These are phyloP conservation scores for Calonectris borealis DNA, from an alignment of 2,113 vertebrate species.

Conservation along the genomic window DNA sequence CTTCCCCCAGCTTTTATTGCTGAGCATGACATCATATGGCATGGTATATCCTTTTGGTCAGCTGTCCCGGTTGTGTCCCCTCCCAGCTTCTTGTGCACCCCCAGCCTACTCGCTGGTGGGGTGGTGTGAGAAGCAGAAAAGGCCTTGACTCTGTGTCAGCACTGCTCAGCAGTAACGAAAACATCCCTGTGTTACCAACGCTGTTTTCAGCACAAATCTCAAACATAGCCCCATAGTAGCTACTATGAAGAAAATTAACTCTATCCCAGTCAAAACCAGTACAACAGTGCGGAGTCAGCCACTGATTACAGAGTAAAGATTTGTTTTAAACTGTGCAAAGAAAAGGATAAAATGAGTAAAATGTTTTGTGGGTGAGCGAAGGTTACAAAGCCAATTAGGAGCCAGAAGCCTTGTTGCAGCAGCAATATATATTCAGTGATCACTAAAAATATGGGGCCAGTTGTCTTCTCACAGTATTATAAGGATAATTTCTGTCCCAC, in stretches of 20 bases:
- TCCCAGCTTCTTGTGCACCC: not conserved
- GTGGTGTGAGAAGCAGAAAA: not conserved
- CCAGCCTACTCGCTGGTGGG: fast-evolving
- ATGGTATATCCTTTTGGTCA: not conserved
- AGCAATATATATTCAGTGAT: not conserved
- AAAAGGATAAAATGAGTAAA: not conserved
- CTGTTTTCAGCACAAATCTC: not conserved
- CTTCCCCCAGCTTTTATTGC: not conserved
- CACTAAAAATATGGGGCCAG: not conserved
- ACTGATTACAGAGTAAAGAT: not conserved
- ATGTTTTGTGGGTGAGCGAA: not conserved
- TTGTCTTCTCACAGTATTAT: not conserved
- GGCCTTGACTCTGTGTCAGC: fast-evolving
- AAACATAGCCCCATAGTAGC: not conserved
- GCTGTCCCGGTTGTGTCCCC: not conserved
- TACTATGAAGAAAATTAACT: not conserved
- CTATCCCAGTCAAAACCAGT: not conserved
- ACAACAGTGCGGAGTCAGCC: not conserved
- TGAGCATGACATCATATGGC: fast-evolving
- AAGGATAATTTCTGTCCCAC: not conserved
- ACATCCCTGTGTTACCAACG: not conserved
- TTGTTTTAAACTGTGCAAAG: not conserved
- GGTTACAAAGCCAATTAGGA: not conserved
- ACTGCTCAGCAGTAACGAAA: not conserved
- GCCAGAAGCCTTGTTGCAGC: not conserved